Evolutionary conservation across 2,888 invertebrate species (phyloP), one percentile per base, ranked within the genome.

Genomic region (Leucoptera coffeella): DNA sequence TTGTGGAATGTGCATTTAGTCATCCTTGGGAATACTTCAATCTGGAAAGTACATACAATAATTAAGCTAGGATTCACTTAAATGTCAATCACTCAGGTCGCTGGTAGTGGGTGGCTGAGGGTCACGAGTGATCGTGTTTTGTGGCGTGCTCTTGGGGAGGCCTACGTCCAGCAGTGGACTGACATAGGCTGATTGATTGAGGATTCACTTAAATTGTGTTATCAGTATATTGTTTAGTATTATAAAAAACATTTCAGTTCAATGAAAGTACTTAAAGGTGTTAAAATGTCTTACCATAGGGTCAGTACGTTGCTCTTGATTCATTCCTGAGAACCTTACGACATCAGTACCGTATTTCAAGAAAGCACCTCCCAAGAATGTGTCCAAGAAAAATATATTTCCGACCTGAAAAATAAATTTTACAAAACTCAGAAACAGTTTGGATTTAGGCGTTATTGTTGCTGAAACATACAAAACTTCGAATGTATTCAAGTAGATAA

Each of bases 1-100:
- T 89, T 89, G 65, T 86, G 86, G 80, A 92, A 92, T 35, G 85
- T 88, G 50, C 92, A 92, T 54, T 92, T 92, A 10, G 91, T 91
- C 3, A 92, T 61, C 36, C 91, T 74, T 0, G 92, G 92, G 45
- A 88, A 83, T 17, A 72, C 52, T 45, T 64, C 64, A 32, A 73
- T 72, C 71, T 73, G 52, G 13, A 54, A 59, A 7, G 9, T 17
- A 6, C 17, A 17, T 7, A 17, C 6, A 17, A 7, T 17, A 17
- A 17, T 7, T 17, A 17, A 17, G 17, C 17, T 7, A 17, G 17
- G 9, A 17, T 7, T 17, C 6, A 17, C 6, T 17, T 6, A 17
- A 17, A 17, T n/a, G n/a, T n/a, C n/a, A n/a, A n/a, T n/a, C n/a
- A n/a, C n/a, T n/a, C n/a, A n/a, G n/a, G n/a, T n/a, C n/a, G n/a